Evolutionary conservation across 2,113 vertebrate species (phyloP).

Genomic region (Nothoprocta perdicaria): DNA sequence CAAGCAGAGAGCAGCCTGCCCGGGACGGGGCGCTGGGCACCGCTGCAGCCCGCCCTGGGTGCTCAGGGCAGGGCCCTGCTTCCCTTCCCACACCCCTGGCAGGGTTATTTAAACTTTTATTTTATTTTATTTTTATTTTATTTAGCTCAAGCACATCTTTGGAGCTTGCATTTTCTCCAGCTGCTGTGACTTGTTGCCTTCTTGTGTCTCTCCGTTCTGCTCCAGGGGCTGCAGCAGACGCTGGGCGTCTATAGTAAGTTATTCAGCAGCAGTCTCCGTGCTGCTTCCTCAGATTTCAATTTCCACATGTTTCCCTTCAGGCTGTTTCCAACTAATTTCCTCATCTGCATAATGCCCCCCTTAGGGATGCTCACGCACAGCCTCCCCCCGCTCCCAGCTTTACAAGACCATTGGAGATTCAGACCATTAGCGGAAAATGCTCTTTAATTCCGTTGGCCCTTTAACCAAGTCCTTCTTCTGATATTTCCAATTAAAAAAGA

Average conservation of each 20-base stretch:
- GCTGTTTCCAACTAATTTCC: conserved; percentile 64
- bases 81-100: background rate
- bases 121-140: background rate
- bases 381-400: background rate
- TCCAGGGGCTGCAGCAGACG: background rate
- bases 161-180: background rate
- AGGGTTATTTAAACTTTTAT: background rate
- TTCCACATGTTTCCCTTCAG: conserved; percentile 62
- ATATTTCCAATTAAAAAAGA: background rate
- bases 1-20: background rate
- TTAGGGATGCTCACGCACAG: conserved; percentile 29
- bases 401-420: conserved; percentile 45
- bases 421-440: conserved; percentile 7
- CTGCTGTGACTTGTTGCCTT: conserved; percentile 14
- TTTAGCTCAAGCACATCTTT: background rate
- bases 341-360: conserved; percentile 57
- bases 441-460: conserved; percentile 26
- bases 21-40: background rate
- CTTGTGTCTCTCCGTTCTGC: conserved; percentile 41
- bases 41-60: background rate
- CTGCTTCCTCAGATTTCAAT: conserved; percentile 56
- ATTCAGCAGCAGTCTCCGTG: conserved; percentile 50
- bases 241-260: conserved; percentile 36
- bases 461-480: background rate
- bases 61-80: no score